phyloP scores from a whole-genome alignment of 2,113 vertebrate species.

The Neoarius graeffei region DNA sequence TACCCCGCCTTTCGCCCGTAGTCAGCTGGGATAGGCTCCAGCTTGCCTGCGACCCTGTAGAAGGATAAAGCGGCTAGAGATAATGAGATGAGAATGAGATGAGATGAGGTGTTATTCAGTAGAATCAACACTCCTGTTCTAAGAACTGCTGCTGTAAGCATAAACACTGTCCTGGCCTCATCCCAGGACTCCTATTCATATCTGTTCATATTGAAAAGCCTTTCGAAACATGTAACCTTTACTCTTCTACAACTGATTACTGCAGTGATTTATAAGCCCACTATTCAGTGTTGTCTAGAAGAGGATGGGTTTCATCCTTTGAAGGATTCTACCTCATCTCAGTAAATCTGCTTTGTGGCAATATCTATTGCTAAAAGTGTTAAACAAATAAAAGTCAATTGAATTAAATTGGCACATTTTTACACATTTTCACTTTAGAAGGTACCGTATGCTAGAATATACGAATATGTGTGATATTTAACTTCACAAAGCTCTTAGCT shows the following conservation, averaged over 20 bases:
- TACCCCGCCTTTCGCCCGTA: too few relatives aligned
- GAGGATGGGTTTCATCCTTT: neutral
- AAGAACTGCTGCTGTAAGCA: neutral
- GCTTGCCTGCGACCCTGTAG: too few relatives aligned
- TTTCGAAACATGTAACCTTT: neutral
- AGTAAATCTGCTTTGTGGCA: neutral
- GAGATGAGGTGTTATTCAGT: neutral
- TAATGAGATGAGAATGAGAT: too few relatives aligned
- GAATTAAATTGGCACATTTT: neutral
- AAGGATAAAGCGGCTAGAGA: too few relatives aligned
- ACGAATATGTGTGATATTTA: neutral
- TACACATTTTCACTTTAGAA: neutral
- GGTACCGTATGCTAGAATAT: neutral
- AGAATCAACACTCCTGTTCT: neutral
- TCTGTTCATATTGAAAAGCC: neutral
- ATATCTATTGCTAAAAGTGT: neutral
- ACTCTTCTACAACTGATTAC: neutral
- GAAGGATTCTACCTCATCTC: neutral
- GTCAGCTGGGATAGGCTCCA: too few relatives aligned
- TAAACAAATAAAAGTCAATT: neutral
- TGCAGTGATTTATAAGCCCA: too few relatives aligned
- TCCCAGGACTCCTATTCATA: neutral
- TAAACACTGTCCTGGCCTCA: neutral
- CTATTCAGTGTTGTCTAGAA: neutral
- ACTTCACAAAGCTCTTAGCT: neutral